Evolutionary conservation across 2,888 invertebrate species (phyloP).

Genomic region (Trachelus iudaicus): DNA sequence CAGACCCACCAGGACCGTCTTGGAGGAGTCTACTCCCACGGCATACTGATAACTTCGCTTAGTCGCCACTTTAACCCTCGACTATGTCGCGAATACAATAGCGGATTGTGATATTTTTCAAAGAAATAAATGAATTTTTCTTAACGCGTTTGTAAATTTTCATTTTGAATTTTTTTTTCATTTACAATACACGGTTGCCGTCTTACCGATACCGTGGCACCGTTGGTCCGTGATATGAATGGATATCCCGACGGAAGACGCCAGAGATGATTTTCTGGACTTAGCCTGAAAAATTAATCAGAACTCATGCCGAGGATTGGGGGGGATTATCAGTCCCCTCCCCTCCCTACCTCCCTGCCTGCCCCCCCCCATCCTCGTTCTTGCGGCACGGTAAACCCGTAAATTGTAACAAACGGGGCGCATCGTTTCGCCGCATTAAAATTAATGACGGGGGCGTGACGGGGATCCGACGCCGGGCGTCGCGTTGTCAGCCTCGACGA

Average conservation of each 20-base stretch:
- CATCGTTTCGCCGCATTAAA: slow-evolving; percentile 54
- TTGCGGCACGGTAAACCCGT: slow-evolving; percentile 36
- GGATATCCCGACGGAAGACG: slow-evolving; percentile 27
- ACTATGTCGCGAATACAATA: too few relatives aligned
- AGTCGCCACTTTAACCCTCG: background rate
- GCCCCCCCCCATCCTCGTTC: background rate
- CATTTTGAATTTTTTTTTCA: too few relatives aligned
- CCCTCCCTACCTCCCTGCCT: too few relatives aligned
- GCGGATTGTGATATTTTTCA: too few relatives aligned
- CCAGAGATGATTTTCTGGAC: slow-evolving; percentile 22
- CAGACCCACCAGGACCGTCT: slow-evolving; percentile 6
- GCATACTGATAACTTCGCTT: slow-evolving; percentile 32
- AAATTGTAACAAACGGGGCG: slow-evolving; percentile 55
- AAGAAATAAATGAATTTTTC: too few relatives aligned
- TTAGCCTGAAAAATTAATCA: slow-evolving; percentile 55
- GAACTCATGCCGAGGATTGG: slow-evolving; percentile 19
- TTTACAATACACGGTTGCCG: too few relatives aligned
- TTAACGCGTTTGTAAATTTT: too few relatives aligned
- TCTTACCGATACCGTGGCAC: too few relatives aligned
- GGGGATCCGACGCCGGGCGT: slow-evolving; percentile 17
- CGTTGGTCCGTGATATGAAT: background rate
- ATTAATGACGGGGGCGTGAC: slow-evolving; percentile 57
- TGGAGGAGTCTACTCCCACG: slow-evolving; percentile 16
- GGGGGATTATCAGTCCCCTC: background rate
- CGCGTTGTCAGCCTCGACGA: slow-evolving; percentile 1